phyloP scores from a whole-genome alignment of 2,113 vertebrate species.

The Agelaius phoeniceus region DNA sequence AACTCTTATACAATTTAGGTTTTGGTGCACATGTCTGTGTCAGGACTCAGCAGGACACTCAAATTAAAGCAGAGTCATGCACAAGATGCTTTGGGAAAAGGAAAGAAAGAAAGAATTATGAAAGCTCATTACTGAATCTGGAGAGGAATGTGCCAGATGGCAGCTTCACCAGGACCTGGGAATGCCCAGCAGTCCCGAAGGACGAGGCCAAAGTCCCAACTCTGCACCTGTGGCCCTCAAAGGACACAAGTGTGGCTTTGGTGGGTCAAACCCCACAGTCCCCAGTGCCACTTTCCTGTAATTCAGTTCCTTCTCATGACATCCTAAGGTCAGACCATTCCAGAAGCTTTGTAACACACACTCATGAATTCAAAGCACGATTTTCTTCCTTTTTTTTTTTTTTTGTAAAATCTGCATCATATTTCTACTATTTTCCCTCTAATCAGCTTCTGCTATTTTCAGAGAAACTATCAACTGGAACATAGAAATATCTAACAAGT shows the following conservation, averaged over 20 bases:
- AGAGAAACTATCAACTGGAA: slow-evolving; percentile 21
- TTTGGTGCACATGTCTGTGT: neutral
- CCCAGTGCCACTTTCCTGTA: neutral
- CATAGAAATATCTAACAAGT: slow-evolving; percentile 19
- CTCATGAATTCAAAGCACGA: neutral
- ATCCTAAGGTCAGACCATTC: neutral
- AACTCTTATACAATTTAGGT: neutral
- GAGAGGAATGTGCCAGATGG: neutral
- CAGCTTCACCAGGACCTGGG: neutral
- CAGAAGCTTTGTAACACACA: neutral
- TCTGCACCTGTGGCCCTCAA: neutral
- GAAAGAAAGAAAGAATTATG: neutral
- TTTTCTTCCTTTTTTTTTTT: neutral
- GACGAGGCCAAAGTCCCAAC: neutral
- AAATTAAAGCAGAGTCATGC: neutral
- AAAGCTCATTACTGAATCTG: neutral
- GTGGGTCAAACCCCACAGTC: neutral
- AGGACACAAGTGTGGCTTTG: neutral
- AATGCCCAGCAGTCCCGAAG: neutral
- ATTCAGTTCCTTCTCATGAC: neutral
- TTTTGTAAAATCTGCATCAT: neutral
- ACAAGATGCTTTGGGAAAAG: neutral
- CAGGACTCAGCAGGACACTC: neutral
- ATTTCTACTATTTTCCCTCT: neutral
- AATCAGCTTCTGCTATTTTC: slow-evolving; percentile 26